phyloP scores from a whole-genome alignment of 2,113 vertebrate species.

The Pteropus alecto region DNA sequence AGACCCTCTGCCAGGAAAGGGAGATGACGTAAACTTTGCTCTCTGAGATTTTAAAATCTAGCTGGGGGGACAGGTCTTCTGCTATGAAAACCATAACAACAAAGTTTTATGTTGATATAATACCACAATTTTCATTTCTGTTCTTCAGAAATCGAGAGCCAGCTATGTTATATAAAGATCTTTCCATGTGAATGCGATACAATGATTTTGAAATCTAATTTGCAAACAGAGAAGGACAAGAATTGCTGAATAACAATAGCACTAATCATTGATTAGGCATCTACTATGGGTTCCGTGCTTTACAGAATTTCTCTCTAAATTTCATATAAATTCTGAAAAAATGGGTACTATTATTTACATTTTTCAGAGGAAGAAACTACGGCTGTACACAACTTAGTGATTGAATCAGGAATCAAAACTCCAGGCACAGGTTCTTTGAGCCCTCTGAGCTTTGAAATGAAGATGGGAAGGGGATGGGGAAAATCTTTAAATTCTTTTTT shows the following conservation, averaged over 20 bases:
- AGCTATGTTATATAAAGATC: background rate
- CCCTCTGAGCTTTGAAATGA: background rate
- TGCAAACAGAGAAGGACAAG: slow-evolving; percentile 17
- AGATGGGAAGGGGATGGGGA: background rate
- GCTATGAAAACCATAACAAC: background rate
- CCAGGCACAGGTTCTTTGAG: slow-evolving; percentile 6
- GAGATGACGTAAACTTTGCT: background rate
- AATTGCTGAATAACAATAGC: background rate
- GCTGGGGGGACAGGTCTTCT: background rate
- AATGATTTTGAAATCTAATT: slow-evolving; percentile 21
- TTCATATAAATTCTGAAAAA: background rate
- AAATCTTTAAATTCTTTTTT: slow-evolving; percentile 42
- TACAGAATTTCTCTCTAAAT: background rate
- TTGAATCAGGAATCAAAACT: background rate
- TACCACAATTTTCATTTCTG: background rate
- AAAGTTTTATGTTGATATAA: background rate
- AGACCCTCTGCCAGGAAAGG: background rate
- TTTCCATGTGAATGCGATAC: background rate
- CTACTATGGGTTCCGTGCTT: background rate
- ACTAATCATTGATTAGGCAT: background rate
- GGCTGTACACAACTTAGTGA: background rate
- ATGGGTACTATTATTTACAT: background rate
- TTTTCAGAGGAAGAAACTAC: slow-evolving; percentile 5
- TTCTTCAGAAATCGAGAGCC: slow-evolving; percentile 11
- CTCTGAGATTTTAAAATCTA: background rate